Percentiles rank a stretch among this genome's conserved stretches.
These are phyloP conservation scores for Choloepus hoffmanni DNA, from an alignment of 2,113 vertebrate genomes.

Conservation along the genomic window DNA sequence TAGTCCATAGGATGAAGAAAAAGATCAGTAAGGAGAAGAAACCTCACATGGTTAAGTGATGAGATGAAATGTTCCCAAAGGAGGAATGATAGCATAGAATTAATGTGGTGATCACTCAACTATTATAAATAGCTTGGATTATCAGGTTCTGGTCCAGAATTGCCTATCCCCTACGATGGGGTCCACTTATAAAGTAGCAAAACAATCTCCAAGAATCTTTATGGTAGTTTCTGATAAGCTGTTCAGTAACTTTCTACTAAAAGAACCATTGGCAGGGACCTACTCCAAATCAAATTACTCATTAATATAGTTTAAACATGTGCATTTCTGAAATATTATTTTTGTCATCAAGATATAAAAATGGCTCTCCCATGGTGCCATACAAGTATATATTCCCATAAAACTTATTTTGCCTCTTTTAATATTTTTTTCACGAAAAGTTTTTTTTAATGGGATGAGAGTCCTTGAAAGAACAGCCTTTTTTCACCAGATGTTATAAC, in stretches of 20 bases:
- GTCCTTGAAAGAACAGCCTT: neutral
- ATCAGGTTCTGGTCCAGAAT: neutral
- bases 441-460: conserved; percentile 46
- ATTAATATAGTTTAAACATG: neutral
- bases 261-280: neutral
- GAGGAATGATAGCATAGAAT: neutral
- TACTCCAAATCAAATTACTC: neutral
- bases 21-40: neutral
- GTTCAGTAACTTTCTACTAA: neutral
- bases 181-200: neutral
- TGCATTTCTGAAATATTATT: conserved; percentile 26
- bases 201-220: neutral
- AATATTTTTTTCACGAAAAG: conserved; percentile 8
- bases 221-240: neutral
- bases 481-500: conserved; percentile 28
- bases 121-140: neutral
- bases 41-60: neutral
- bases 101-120: neutral
- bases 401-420: neutral
- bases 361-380: neutral
- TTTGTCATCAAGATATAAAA: conserved; percentile 29
- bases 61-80: neutral
- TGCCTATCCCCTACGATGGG: neutral
- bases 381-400: neutral
- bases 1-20: neutral